Evolutionary conservation across 2,797 vertebrate genomes (phyloP).

Genomic region (Diceros bicornis): DNA sequence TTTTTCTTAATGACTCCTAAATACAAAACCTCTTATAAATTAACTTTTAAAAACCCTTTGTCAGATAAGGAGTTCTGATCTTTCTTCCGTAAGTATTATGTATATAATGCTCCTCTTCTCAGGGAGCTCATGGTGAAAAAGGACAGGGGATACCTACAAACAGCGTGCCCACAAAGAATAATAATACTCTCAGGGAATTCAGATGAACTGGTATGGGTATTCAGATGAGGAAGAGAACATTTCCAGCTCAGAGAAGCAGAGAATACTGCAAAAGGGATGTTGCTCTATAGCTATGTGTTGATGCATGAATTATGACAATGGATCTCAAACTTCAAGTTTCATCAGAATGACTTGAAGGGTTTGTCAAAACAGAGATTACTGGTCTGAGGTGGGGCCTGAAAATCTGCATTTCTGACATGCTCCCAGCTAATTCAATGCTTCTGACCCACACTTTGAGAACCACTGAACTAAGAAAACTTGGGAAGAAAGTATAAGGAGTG

Average conservation of each 20-base stretch:
- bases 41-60: slow-evolving; percentile 46
- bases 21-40: background rate
- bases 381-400: background rate
- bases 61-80: slow-evolving; percentile 41
- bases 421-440: background rate
- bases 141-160: background rate
- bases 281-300: background rate
- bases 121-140: background rate
- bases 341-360: background rate
- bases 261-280: background rate
- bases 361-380: background rate
- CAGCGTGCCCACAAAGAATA: background rate
- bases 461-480: slow-evolving; percentile 11
- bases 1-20: slow-evolving; percentile 45
- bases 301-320: background rate
- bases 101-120: background rate
- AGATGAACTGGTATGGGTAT: background rate
- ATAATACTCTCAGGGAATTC: background rate
- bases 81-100: slow-evolving; percentile 16
- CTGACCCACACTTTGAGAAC: background rate
- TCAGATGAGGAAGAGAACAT: background rate
- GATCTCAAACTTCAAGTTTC: background rate
- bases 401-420: background rate
- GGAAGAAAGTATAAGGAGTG: background rate
- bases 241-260: background rate